These are phyloP conservation scores for Sinodicranocentrus sp. DNA, from an alignment of 2,888 invertebrate genomes.

Conservation along the genomic window DNA sequence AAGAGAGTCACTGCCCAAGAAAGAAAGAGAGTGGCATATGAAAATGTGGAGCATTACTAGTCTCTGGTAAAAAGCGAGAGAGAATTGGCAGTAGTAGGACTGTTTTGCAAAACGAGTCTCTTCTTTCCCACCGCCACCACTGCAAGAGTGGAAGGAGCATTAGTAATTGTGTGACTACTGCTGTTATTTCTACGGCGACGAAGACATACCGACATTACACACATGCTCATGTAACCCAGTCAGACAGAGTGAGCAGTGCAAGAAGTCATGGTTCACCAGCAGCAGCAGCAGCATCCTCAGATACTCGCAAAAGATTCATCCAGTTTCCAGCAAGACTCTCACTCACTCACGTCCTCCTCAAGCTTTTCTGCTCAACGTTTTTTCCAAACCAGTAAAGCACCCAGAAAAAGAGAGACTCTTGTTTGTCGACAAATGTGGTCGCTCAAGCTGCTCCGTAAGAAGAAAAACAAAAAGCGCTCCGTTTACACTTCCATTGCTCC, in stretches of 20 bases:
- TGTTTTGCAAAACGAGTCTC: no score
- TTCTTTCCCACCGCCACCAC: background rate
- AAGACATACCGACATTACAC: slow-evolving; percentile 40
- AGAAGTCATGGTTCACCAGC: slow-evolving; percentile 64
- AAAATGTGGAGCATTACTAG: no score
- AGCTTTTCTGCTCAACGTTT: slow-evolving; percentile 27
- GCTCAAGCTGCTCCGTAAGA: background rate
- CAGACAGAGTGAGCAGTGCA: slow-evolving; percentile 19
- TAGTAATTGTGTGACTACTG: slow-evolving; percentile 56
- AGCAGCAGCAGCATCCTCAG: slow-evolving; percentile 76
- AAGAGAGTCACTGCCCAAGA: no score
- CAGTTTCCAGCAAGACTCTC: slow-evolving; percentile 50
- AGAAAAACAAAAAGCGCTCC: background rate
- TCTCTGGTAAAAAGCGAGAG: no score
- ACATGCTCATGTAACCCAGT: slow-evolving; percentile 40
- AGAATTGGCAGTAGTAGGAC: no score
- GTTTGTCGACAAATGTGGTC: slow-evolving; percentile 53
- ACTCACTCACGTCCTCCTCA: slow-evolving; percentile 22
- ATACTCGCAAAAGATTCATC: slow-evolving; percentile 63
- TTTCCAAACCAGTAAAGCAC: slow-evolving; percentile 10
- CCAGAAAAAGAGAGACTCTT: slow-evolving; percentile 15
- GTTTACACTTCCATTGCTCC: background rate
- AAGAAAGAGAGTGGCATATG: no score
- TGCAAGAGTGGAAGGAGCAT: background rate
- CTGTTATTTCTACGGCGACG: slow-evolving; percentile 14